Percentiles rank a stretch among this genome's conserved stretches.
Evolutionary conservation across 2,888 invertebrate genomes (phyloP).

Genomic region (Rhimphoctona megacephalus): DNA sequence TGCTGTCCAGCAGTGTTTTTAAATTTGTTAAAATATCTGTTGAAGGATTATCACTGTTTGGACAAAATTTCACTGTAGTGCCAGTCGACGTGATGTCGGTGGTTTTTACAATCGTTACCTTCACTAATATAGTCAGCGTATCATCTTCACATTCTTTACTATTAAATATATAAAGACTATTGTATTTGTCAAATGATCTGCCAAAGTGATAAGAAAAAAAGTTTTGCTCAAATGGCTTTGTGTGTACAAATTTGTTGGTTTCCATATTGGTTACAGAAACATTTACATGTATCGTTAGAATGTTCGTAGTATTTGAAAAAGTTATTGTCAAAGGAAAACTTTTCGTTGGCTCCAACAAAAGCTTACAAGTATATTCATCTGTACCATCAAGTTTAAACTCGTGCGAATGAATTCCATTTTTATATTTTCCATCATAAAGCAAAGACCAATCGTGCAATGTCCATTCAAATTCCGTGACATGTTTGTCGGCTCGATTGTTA

Average conservation of each 20-base stretch:
- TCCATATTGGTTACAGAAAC: not conserved
- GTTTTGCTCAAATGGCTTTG: not conserved
- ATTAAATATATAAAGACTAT: not conserved
- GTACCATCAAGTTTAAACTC: not conserved
- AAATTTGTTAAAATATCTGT: not conserved
- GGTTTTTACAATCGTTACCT: not conserved
- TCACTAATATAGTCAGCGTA: not conserved
- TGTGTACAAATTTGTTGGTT: not conserved
- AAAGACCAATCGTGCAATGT: not conserved
- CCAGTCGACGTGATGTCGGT: not conserved
- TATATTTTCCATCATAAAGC: not conserved
- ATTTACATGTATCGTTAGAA: not conserved
- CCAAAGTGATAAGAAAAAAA: not conserved
- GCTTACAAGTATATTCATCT: not conserved
- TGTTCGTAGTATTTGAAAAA: not conserved
- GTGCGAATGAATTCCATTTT: not conserved
- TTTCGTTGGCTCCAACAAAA: not conserved
- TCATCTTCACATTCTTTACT: not conserved
- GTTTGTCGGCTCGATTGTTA: not conserved
- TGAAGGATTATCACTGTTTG: not conserved
- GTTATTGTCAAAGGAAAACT: not conserved
- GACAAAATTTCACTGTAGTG: not conserved
- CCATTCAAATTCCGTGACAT: not conserved
- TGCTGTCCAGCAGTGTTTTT: not conserved
- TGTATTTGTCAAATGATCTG: not conserved